Conservation (phyloP, 53 echinoderm and acorn worm genomes). For the Luidia sarsii region DNA sequence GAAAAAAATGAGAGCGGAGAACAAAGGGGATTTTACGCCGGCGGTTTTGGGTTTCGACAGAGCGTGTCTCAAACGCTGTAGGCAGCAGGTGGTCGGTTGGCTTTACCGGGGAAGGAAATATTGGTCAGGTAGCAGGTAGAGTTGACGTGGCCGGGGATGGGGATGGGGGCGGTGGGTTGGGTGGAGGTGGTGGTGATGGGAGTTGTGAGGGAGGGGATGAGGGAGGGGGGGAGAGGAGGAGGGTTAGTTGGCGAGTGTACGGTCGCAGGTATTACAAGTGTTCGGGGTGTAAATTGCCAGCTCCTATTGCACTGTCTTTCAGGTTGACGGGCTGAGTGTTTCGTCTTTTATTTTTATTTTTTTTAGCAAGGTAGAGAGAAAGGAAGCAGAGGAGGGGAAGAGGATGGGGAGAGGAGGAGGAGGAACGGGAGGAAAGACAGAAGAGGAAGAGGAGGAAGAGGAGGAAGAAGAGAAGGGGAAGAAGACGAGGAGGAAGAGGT, state of each 20-base stretch:
- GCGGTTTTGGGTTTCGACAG: slow-evolving; percentile 32
- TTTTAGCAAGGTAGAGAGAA: too few relatives aligned
- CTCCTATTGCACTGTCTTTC: slow-evolving; percentile 20
- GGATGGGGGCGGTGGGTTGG: neutral
- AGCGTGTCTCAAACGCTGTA: slow-evolving; percentile 24
- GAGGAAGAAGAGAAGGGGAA: neutral
- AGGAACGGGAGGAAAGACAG: too few relatives aligned
- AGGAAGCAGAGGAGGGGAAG: too few relatives aligned
- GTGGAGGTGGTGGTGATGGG: too few relatives aligned
- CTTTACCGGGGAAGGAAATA: slow-evolving; percentile 20
- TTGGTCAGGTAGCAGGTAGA: slow-evolving; percentile 2
- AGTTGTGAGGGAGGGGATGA: too few relatives aligned
- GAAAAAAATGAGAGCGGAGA: slow-evolving; percentile 10
- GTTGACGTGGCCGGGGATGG: neutral
- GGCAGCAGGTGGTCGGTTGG: slow-evolving; percentile 31
- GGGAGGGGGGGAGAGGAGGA: too few relatives aligned
- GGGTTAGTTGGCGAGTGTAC: too few relatives aligned
- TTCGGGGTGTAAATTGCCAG: slow-evolving; percentile 45
- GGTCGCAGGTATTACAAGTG: slow-evolving; percentile 31
- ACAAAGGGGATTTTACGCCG: slow-evolving; percentile 25
- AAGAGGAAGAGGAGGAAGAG: too few relatives aligned
- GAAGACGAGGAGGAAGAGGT: too few relatives aligned
- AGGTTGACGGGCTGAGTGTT: slow-evolving; percentile 18
- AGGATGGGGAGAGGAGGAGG: too few relatives aligned
- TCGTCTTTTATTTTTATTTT: too few relatives aligned